These are phyloP conservation scores for Lethenteron camtschaticum DNA, from an alignment of 2,113 vertebrate genomes.

Conservation along the genomic window DNA sequence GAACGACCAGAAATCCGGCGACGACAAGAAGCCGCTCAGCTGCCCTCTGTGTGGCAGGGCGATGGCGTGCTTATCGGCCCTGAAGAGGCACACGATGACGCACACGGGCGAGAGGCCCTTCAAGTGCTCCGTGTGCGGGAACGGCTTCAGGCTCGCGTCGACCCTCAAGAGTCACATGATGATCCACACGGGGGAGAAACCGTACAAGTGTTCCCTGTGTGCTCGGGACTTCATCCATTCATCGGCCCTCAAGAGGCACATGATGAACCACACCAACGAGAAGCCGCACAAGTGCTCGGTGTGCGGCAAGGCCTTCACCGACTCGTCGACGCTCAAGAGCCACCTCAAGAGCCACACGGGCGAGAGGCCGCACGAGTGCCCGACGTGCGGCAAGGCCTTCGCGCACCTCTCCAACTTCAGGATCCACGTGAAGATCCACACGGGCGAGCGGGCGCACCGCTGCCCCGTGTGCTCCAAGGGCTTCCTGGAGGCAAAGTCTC, in stretches of 20 bases:
- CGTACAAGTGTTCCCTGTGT: slow-evolving; percentile 23
- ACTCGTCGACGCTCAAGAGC: no score
- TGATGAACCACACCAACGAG: no score
- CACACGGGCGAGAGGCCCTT: slow-evolving; percentile 97
- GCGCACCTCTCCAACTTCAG: neutral
- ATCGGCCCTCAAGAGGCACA: no score
- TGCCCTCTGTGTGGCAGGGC: no score
- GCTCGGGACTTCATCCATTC: no score
- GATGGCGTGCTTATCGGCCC: no score
- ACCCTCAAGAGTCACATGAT: slow-evolving; percentile 91
- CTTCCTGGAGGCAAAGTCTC: neutral
- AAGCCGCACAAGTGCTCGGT: no score
- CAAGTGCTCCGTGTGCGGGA: slow-evolving; percentile 26
- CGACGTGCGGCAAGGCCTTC: neutral
- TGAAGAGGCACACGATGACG: slow-evolving; percentile 46
- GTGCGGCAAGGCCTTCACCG: no score
- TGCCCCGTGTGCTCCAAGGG: neutral
- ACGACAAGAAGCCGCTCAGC: no score
- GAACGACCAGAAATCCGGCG: no score
- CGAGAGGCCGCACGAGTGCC: slow-evolving; percentile 2
- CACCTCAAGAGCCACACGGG: no score
- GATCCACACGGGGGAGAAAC: slow-evolving; percentile 94
- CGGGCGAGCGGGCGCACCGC: neutral
- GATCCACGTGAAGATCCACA: slow-evolving; percentile 1
- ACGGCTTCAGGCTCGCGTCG: slow-evolving; percentile 84